Percentiles rank a stretch among this genome's conserved stretches.
These are phyloP conservation scores for Littorina saxatilis DNA, from an alignment of 1,140 invertebrate genomes.

Conservation along the genomic window DNA sequence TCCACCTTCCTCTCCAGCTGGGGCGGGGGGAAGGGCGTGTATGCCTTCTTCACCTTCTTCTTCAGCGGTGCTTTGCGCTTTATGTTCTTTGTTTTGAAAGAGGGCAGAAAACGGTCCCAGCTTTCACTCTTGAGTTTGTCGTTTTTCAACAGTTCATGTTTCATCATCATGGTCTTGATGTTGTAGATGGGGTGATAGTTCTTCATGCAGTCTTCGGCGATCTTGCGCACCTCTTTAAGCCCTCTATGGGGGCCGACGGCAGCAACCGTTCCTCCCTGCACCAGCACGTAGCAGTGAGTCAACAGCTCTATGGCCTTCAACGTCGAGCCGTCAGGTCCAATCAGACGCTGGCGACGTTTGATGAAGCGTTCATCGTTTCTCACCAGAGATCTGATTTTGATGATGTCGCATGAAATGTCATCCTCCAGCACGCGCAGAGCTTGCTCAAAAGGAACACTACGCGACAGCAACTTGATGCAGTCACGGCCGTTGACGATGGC, in stretches of 20 bases:
- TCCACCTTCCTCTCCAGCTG: slow-evolving; percentile 96
- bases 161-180: slow-evolving; percentile 92
- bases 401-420: slow-evolving; percentile 95
- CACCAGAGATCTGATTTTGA: slow-evolving; percentile 95
- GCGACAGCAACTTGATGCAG: slow-evolving; percentile 94
- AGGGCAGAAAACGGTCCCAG: slow-evolving; percentile 98
- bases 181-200: slow-evolving; percentile 82
- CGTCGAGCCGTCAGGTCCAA: slow-evolving; percentile 97
- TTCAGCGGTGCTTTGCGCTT: slow-evolving; percentile 87
- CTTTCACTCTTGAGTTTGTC: slow-evolving; percentile 93
- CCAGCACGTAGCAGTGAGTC: slow-evolving; percentile 98
- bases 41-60: slow-evolving; percentile 78
- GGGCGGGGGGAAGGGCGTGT: slow-evolving; percentile 98
- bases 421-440: slow-evolving; percentile 83
- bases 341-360: slow-evolving; percentile 94
- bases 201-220: slow-evolving; percentile 98
- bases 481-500: slow-evolving; percentile 98
- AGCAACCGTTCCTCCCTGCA: slow-evolving; percentile 98
- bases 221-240: slow-evolving; percentile 88
- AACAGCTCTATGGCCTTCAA: slow-evolving; percentile 98
- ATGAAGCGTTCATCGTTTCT: slow-evolving; percentile 97
- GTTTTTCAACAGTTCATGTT: slow-evolving; percentile 94
- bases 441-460: slow-evolving; percentile 98
- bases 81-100: slow-evolving; percentile 95
- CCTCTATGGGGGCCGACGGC: slow-evolving; percentile 97